phyloP scores from a whole-genome alignment of 2,888 invertebrate species.

The Drosophila kuntzei region DNA sequence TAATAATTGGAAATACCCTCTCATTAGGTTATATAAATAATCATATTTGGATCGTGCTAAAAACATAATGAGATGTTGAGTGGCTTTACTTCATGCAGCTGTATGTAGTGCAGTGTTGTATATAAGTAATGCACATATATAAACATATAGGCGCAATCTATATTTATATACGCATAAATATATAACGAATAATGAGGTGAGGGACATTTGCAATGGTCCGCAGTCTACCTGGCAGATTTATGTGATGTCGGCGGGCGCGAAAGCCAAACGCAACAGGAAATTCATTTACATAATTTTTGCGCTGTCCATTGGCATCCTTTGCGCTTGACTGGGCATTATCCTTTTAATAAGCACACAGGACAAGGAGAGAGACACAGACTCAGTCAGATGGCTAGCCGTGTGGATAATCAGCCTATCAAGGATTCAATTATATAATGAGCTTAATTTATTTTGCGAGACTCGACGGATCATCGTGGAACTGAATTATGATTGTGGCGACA shows the following conservation, averaged over 20 bases:
- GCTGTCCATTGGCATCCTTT: conserved; percentile 73
- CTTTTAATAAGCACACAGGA: conserved; percentile 66
- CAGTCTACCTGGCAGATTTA: conserved; percentile 47
- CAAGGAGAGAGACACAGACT: not conserved
- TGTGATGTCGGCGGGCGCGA: conserved; percentile 23
- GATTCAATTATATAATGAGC: conserved; percentile 82
- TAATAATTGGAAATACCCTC: not conserved
- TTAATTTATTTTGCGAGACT: conserved; percentile 75
- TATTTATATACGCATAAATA: not conserved
- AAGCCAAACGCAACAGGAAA: conserved; percentile 69
- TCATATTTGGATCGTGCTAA: not conserved
- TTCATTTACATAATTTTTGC: conserved; percentile 78
- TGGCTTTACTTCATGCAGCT: not conserved
- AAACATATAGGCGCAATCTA: conserved; percentile 2
- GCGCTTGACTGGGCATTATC: conserved; percentile 78
- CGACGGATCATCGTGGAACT: conserved; percentile 50
- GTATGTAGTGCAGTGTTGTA: not conserved
- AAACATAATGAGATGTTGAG: not conserved
- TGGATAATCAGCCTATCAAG: conserved; percentile 81
- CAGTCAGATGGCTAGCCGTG: conserved; percentile 62
- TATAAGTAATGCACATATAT: not conserved
- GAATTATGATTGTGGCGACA: conserved; percentile 60
- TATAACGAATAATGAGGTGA: not conserved
- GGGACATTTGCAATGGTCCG: conserved; percentile 10
- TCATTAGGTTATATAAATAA: not conserved